phyloP scores from a whole-genome alignment of 1,140 invertebrate genomes.

The Lerema accius region DNA sequence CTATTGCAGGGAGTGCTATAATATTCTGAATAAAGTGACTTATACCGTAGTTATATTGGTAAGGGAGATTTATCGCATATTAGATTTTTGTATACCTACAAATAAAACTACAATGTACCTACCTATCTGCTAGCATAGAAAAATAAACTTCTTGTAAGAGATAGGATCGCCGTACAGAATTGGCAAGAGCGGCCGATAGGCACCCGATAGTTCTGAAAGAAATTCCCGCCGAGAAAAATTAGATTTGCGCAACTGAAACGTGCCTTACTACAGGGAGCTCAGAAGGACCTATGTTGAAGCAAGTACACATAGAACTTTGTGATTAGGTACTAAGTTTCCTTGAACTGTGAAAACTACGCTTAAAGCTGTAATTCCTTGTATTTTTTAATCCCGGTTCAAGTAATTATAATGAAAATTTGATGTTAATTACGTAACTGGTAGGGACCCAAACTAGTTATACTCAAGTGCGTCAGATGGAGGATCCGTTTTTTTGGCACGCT shows the following conservation, averaged over 20 bases:
- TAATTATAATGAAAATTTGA: no score
- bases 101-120: background rate
- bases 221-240: constrained; percentile 42
- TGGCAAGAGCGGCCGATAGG: constrained; percentile 36
- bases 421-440: no score
- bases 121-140: background rate
- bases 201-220: constrained; percentile 39
- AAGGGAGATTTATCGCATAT: no score
- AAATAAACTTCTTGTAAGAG: constrained; percentile 25
- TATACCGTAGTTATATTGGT: no score
- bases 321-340: background rate
- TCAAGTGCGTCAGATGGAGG: no score
- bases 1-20: no score
- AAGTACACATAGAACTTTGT: background rate
- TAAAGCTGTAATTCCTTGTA: background rate
- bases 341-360: background rate
- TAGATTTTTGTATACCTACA: background rate
- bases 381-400: no score
- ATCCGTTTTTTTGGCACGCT: no score
- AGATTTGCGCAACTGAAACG: constrained; percentile 43
- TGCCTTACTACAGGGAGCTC: constrained; percentile 19
- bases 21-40: no score
- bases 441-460: no score
- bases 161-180: constrained; percentile 38
- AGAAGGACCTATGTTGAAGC: background rate